Evolutionary conservation across 2,797 vertebrate genomes (phyloP).

Genomic region (Phylloscopus collybita): DNA sequence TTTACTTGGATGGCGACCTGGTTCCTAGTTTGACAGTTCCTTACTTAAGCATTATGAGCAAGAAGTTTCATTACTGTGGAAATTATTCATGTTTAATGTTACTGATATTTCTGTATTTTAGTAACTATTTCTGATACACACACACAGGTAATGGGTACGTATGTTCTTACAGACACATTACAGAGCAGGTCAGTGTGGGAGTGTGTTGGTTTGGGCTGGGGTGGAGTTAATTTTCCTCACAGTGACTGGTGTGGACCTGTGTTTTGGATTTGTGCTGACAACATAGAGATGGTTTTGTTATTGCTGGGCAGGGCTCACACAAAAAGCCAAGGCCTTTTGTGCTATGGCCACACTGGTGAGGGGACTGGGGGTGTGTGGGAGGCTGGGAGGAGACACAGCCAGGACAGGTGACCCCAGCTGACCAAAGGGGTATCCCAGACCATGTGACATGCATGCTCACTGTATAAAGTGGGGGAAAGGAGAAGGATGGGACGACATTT

Average conservation of each 20-base stretch:
- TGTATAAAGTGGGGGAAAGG: not conserved
- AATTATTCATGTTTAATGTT: not conserved
- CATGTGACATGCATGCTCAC: not conserved
- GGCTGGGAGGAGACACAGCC: not conserved
- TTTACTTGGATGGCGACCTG: not conserved
- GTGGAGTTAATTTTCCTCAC: not conserved
- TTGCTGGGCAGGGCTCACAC: not conserved
- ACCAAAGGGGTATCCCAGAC: not conserved
- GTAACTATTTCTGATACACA: not conserved
- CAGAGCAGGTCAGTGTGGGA: not conserved
- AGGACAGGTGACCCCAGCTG: not conserved
- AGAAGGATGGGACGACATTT: not conserved
- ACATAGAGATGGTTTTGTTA: not conserved
- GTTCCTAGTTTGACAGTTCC: not conserved
- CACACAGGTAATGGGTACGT: not conserved
- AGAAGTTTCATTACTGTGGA: not conserved
- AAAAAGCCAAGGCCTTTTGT: not conserved
- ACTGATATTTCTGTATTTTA: not conserved
- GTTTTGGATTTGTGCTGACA: not conserved
- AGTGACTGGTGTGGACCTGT: not conserved
- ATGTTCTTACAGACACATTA: not conserved
- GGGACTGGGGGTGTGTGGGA: not conserved
- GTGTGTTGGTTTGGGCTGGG: not conserved
- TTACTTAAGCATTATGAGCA: not conserved
- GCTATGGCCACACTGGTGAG: rapidly evolving